Base-by-base conservation (phyloP, 2,888 invertebrate genomes). In the Torymus aiolomorphi region DNA sequence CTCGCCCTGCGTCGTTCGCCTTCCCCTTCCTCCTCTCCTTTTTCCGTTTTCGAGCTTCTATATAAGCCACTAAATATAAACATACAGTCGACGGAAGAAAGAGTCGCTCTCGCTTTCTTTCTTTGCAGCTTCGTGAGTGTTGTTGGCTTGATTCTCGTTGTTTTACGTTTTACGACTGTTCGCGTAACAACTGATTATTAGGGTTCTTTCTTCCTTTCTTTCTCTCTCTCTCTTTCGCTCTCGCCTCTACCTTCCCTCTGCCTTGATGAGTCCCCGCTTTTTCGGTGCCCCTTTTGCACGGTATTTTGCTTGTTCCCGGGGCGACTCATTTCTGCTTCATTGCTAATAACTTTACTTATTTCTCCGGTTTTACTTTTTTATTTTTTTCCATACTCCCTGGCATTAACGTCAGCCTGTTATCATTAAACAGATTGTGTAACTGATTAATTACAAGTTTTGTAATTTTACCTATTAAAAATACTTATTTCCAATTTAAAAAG, bases 161-260 rank as follows among this genome's bases (percentile, higher is more conserved):
- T 89, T 87, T 88, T 88, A 88, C 87, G 88, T 87, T 89, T 88
- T 88, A 87, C 88, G 89, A 88, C 87, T 89, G 89, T 88, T 88
- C 88, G 86, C 87, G 88, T 89, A 90, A 89, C 89, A 90, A 90
- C 89, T 90, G 89, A 90, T 90, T 90, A 90, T 90, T 90, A 90
- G 87, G 86, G 87, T 84, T 85, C 85, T 82, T 80, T 82, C 78
- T 75, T 82, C 51, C 78, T 83, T 84, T 85, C 85, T 82, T 80
- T 82, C 78, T 75, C 81, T 31, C 78, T 83, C 73, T 69, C 54
- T 56, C 51, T 8, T 8, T 42, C 8, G 5, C 42, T 42, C 31
- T 31, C 8, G 20, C 20, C 20, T 20, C 0, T 42, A 42, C 51
- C 16, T 67, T 56, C 14, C 42, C 20, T 57, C 71, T n/a, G 18